Percentiles rank a stretch among this genome's conserved stretches.
Conservation (phyloP, 2,888 invertebrate genomes). For the Lepas anatifera region DNA sequence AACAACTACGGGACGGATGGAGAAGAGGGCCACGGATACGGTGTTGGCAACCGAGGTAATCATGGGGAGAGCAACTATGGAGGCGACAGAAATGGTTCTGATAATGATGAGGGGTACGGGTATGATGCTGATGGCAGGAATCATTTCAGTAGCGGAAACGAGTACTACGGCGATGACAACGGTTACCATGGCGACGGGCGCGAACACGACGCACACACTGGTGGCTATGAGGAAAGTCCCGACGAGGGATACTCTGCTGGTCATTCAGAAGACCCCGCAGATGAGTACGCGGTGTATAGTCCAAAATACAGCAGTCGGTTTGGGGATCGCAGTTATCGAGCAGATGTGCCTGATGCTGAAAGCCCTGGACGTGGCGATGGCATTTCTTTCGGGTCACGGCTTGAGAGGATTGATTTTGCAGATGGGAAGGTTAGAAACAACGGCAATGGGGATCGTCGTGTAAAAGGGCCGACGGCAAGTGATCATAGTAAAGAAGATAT, state of each 20-base stretch:
- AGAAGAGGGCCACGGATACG: too few relatives aligned
- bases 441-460: neutral
- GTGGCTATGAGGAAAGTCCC: neutral
- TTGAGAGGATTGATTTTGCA: neutral
- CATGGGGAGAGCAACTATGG: too few relatives aligned
- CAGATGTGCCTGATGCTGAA: too few relatives aligned
- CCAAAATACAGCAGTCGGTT: neutral
- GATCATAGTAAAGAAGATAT: neutral
- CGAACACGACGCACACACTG: neutral
- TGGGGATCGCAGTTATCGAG: neutral
- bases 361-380: too few relatives aligned
- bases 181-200: neutral
- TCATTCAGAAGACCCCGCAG: neutral
- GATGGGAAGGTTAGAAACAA: neutral
- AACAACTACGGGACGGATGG: neutral
- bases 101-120: neutral
- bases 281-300: neutral
- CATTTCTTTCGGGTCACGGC: neutral
- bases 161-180: neutral
- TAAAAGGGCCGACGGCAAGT: too few relatives aligned
- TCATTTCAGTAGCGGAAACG: neutral
- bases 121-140: neutral
- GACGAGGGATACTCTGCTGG: neutral
- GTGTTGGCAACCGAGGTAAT: too few relatives aligned
- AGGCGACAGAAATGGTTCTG: neutral